A percentile compares a stretch with the other conserved stretches of the same genome.
These are phyloP conservation scores for Chymomyza amoena DNA, from an alignment of 2,888 invertebrate species.

Conservation along the genomic window DNA sequence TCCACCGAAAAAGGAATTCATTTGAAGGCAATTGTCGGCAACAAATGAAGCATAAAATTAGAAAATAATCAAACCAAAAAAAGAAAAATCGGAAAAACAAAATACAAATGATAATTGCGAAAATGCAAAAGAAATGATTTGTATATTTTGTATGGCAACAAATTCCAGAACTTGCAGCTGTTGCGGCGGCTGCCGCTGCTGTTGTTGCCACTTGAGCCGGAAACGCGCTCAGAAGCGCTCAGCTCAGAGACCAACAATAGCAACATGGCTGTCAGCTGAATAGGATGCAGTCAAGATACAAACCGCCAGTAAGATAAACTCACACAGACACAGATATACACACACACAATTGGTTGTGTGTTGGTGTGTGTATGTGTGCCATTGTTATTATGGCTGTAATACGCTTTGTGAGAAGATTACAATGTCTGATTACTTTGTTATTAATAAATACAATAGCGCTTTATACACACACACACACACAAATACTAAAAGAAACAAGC, in stretches of 20 bases:
- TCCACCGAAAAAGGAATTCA: constrained; percentile 19
- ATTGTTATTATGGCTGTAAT: constrained; percentile 61
- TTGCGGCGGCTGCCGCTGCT: not conserved
- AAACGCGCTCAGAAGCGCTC: constrained; percentile 50
- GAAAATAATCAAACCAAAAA: constrained; percentile 44
- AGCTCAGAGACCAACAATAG: not conserved
- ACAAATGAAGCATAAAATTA: constrained; percentile 66
- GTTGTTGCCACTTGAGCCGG: constrained; percentile 53
- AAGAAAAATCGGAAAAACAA: constrained; percentile 10
- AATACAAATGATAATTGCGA: not conserved
- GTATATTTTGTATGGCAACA: constrained; percentile 1
- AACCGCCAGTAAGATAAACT: not conserved
- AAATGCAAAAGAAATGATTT: not conserved
- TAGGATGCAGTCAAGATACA: constrained; percentile 10
- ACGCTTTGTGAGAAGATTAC: constrained; percentile 67
- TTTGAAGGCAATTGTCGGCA: constrained; percentile 16
- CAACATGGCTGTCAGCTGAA: not conserved
- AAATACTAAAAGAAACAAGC: not conserved
- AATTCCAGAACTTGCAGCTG: not conserved
- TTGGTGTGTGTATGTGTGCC: not conserved
- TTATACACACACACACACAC: constrained; percentile 6
- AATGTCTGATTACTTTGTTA: constrained; percentile 72
- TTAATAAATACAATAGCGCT: constrained; percentile 67
- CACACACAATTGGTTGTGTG: not conserved
- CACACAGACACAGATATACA: not conserved